Percentiles rank a stretch among this genome's conserved stretches.
phyloP scores from a whole-genome alignment of 1,140 invertebrate genomes.

The Lepidurus couesii region DNA sequence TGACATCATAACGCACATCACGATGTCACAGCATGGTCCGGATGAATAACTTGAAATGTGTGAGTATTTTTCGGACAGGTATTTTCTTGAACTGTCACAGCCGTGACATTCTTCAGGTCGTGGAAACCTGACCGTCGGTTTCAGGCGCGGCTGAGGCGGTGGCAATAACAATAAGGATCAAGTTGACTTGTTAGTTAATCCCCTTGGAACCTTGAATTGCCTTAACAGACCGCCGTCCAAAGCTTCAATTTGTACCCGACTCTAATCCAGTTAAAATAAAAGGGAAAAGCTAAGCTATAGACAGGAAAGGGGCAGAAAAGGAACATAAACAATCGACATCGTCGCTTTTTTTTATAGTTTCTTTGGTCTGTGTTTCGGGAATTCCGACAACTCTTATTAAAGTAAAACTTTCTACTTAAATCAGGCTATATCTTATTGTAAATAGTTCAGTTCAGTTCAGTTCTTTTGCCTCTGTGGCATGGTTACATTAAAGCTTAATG shows the following conservation, averaged over 20 bases:
- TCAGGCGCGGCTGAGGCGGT: background rate
- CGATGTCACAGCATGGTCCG: background rate
- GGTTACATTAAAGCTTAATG: too few relatives aligned
- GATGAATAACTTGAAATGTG: background rate
- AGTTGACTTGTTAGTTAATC: conserved; percentile 12
- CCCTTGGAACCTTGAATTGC: background rate
- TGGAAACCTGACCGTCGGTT: conserved; percentile 12
- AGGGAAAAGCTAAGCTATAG: background rate
- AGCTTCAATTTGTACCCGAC: background rate
- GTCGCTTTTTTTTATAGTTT: too few relatives aligned
- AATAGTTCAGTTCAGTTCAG: too few relatives aligned
- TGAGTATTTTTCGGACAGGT: background rate
- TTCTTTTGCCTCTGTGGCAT: too few relatives aligned
- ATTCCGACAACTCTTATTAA: too few relatives aligned
- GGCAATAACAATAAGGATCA: conserved; percentile 13
- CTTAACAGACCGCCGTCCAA: background rate
- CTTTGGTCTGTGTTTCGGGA: too few relatives aligned
- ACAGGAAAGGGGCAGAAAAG: background rate
- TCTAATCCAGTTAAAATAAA: background rate
- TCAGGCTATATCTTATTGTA: too few relatives aligned
- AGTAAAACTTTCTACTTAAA: too few relatives aligned
- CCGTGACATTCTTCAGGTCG: background rate
- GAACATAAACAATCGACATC: too few relatives aligned
- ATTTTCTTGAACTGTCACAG: background rate
- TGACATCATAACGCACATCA: background rate